Evolutionary conservation across 2,888 invertebrate genomes (phyloP).

Genomic region (Ormyrus thymus): DNA sequence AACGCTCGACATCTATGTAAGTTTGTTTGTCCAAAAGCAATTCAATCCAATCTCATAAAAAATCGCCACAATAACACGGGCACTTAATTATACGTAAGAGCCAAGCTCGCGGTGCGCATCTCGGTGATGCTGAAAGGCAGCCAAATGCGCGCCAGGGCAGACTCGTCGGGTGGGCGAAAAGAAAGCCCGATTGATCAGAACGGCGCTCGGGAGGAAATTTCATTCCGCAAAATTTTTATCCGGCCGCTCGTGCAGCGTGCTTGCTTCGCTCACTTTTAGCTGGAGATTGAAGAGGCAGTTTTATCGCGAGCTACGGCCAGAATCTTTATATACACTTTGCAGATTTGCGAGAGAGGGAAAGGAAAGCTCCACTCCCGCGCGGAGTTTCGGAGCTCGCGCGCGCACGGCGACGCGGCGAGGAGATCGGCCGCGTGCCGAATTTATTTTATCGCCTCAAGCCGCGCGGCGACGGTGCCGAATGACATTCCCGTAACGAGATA

Average conservation of each 20-base stretch:
- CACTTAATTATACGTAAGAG: too few relatives aligned
- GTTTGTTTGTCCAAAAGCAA: too few relatives aligned
- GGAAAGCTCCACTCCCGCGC: not conserved
- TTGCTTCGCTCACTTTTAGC: conserved; percentile 13
- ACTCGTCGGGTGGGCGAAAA: not conserved
- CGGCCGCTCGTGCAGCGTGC: not conserved
- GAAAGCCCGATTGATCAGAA: conserved; percentile 26
- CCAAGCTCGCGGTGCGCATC: too few relatives aligned
- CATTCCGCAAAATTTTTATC: conserved; percentile 47
- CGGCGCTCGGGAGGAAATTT: conserved; percentile 20
- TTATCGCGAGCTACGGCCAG: conserved; percentile 48
- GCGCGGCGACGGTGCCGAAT: conserved; percentile 60
- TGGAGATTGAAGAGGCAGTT: conserved; percentile 49
- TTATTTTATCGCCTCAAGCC: conserved; percentile 68
- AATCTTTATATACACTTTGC: conserved; percentile 53
- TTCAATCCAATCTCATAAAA: too few relatives aligned
- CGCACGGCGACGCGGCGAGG: conserved; percentile 63
- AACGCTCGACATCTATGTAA: too few relatives aligned
- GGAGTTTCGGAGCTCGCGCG: not conserved
- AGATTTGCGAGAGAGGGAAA: conserved; percentile 46
- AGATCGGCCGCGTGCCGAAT: conserved; percentile 59
- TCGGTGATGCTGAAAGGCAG: conserved; percentile 15
- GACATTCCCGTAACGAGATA: conserved; percentile 72
- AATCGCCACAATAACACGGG: too few relatives aligned
- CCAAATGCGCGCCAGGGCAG: not conserved